A percentile compares a stretch with the other conserved stretches of the same genome.
Conservation (phyloP, 2,888 invertebrate genomes). For the Pogonocherus hispidulus region DNA sequence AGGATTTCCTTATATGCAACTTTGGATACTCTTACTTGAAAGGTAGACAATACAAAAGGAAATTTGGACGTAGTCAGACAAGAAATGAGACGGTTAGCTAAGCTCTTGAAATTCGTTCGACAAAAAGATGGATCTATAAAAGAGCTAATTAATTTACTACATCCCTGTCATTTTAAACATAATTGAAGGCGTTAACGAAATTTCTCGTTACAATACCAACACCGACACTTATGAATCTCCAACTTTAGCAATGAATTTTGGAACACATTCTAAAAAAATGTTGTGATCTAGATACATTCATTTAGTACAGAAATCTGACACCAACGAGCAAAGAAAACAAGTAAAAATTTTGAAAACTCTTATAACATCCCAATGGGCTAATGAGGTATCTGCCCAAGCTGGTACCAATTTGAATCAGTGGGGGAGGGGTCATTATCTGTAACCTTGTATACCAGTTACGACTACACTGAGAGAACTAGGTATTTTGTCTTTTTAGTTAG, state of each 20-base stretch:
- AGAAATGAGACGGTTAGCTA: constrained; percentile 39
- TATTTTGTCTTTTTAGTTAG: too few species aligned
- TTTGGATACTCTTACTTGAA: constrained; percentile 50
- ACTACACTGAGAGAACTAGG: too few species aligned
- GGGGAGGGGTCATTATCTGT: too few species aligned
- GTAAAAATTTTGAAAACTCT: constrained; percentile 41
- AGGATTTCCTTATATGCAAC: constrained; percentile 43
- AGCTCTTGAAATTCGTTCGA: neutral
- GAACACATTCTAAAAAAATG: neutral
- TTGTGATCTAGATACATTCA: constrained; percentile 6
- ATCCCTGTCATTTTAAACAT: constrained; percentile 1
- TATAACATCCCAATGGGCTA: constrained; percentile 50
- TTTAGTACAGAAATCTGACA: neutral
- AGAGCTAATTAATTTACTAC: neutral
- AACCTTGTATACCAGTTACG: too few species aligned
- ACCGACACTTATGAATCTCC: neutral
- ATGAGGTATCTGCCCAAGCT: constrained; percentile 52
- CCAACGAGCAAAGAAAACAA: neutral
- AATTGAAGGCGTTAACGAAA: neutral
- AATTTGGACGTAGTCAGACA: constrained; percentile 45
- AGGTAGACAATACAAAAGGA: constrained; percentile 48
- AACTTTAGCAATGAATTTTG: neutral
- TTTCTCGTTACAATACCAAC: neutral
- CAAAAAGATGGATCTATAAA: neutral
- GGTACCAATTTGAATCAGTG: constrained; percentile 45